phyloP scores from a whole-genome alignment of 1,140 invertebrate genomes.

The Cyrtorhinus lividipennis region DNA sequence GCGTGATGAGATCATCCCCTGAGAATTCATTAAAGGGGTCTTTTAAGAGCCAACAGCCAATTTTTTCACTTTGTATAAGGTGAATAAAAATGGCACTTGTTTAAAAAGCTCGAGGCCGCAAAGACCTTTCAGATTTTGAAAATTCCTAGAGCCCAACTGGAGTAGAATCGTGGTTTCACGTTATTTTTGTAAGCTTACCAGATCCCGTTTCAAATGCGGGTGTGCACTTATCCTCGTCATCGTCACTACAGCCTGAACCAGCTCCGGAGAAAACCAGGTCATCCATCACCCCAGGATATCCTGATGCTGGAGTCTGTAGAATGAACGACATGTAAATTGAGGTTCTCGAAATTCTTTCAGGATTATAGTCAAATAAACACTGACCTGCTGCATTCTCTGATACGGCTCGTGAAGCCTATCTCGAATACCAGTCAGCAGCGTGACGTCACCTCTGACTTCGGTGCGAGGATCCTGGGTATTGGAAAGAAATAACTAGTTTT shows the following conservation, averaged over 20 bases:
- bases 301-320: constrained; percentile 63
- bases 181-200: constrained; percentile 41
- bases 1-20: constrained; percentile 75
- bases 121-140: no score
- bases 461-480: constrained; percentile 44
- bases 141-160: no score
- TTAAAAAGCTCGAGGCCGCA: neutral
- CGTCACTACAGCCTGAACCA: constrained; percentile 70
- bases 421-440: constrained; percentile 52
- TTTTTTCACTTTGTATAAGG: no score
- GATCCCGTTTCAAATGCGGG: constrained; percentile 65
- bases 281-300: constrained; percentile 59
- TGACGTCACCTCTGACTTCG: constrained; percentile 54
- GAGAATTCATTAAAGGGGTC: no score
- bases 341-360: neutral
- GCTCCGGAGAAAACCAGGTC: constrained; percentile 79
- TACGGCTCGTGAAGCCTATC: constrained; percentile 50
- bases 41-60: neutral
- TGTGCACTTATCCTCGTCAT: constrained; percentile 73
- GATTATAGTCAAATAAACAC: no score
- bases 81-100: no score
- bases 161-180: no score
- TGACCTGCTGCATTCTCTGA: constrained; percentile 67
- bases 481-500: no score
- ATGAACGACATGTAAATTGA: neutral